These are phyloP conservation scores for Rana temporaria DNA, from an alignment of 2,113 vertebrate species.

Conservation along the genomic window DNA sequence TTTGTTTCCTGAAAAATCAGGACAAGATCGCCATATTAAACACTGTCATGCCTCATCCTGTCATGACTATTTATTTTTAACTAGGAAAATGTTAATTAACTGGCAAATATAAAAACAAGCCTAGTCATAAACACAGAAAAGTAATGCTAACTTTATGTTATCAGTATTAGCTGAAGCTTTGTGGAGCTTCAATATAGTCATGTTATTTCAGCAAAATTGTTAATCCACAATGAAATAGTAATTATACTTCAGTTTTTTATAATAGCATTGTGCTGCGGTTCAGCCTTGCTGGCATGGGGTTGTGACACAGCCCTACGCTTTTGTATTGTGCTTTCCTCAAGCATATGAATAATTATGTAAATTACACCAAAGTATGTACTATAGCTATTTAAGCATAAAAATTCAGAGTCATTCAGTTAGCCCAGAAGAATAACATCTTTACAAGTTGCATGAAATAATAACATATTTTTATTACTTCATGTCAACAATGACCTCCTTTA, in stretches of 20 bases:
- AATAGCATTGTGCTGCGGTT: background rate
- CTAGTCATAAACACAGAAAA: background rate
- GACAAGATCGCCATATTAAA: too few relatives aligned
- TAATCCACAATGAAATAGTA: conserved; percentile 33
- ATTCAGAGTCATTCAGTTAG: conserved; percentile 39
- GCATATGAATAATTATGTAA: conserved; percentile 50
- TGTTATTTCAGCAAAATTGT: background rate
- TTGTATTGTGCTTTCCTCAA: conserved; percentile 38
- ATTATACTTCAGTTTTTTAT: conserved; percentile 21
- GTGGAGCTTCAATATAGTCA: background rate
- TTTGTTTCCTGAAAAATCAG: too few relatives aligned
- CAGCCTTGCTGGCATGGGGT: conserved; percentile 28
- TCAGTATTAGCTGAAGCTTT: background rate
- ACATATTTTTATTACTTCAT: conserved; percentile 41
- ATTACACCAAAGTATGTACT: conserved; percentile 37
- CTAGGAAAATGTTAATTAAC: too few relatives aligned
- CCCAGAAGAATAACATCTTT: conserved; percentile 31
- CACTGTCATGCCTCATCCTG: too few relatives aligned
- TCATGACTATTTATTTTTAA: too few relatives aligned
- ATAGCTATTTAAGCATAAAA: conserved; percentile 44
- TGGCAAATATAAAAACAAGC: too few relatives aligned
- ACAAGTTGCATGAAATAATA: conserved; percentile 35
- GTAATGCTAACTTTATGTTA: background rate
- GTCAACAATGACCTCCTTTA: conserved; percentile 37
- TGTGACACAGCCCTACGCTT: conserved; percentile 31